Base-by-base conservation (phyloP, 2,113 vertebrate species). In the Pelmatolapia mariae region DNA sequence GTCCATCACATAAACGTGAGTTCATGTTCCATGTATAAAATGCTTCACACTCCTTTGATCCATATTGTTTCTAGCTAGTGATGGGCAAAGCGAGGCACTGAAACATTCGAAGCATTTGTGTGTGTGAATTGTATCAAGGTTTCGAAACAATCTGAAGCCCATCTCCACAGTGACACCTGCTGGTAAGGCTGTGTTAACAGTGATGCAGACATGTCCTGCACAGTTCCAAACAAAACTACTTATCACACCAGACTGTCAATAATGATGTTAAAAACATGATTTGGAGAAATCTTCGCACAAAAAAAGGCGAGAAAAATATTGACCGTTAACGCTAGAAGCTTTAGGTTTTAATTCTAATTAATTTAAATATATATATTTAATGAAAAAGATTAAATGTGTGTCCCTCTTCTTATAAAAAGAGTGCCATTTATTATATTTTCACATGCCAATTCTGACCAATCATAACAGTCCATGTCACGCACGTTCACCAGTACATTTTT, bases 391-490 rank as follows among this genome's bases (percentile, higher is more conserved):
- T 19, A 1, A 36, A 63, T 63, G 59, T 18, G 56, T 63, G 5
- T 36, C 18, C 0, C 0, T n/a, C 9, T 33, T 18, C 0, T 33
- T 33, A 10, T 61, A 33, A 61, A 61, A 7, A 33, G 29, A 29
- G 57, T 33, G 29, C 33, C 16, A 61, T 61, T 61, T 61, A 4
- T 61, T 61, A 31, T 1, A 9, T 16, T 57, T 57, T 16, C 0
- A 57, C 56, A 29, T 61, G 57, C 16, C 2, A 19, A 19, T 33
- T 33, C 29, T 33, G 57, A 10, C 29, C 29, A 10, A 19, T 61
- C 29, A 19, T 61, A 61, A 61, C 29, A 61, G 57, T 33, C 29
- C 57, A 0, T 19, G 29, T 33, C 57, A 4, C n/a, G 10, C 52
- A 6, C 0, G 9, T 61, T 61, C 57, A 33, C 59, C 59, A 36